phyloP scores from a whole-genome alignment of 2,113 vertebrate species.

The Osmerus mordax region DNA sequence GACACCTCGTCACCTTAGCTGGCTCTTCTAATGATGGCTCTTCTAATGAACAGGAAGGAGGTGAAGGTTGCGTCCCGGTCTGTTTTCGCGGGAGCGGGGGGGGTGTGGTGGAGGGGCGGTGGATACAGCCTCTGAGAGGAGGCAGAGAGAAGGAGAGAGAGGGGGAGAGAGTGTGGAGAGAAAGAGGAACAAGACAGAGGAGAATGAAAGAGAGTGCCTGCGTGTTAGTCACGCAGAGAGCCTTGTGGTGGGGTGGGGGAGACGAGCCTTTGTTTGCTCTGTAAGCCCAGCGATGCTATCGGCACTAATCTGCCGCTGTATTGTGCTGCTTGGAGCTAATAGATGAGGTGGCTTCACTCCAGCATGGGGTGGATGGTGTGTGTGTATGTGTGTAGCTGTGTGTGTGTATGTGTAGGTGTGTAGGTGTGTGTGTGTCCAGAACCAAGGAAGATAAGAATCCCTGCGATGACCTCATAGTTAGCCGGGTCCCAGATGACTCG shows the following conservation, averaged over 20 bases:
- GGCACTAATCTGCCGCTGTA: conserved; percentile 43
- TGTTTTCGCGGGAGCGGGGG: not conserved
- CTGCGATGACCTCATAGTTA: conserved; percentile 14
- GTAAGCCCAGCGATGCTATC: conserved; percentile 39
- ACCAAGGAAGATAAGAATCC: conserved; percentile 2
- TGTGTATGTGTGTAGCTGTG: conserved; percentile 4
- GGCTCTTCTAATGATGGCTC: no score
- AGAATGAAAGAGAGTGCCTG: not conserved
- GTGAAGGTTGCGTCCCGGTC: not conserved
- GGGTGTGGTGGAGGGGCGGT: not conserved
- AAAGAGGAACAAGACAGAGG: no score
- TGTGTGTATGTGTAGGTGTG: conserved; percentile 8
- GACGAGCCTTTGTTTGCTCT: conserved; percentile 42
- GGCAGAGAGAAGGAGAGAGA: not conserved
- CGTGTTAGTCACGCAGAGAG: conserved; percentile 31
- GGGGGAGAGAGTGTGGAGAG: not conserved
- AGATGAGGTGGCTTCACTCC: conserved; percentile 15
- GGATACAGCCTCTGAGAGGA: not conserved
- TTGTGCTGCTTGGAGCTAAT: conserved; percentile 37
- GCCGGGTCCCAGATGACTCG: not conserved
- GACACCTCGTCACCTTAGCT: no score
- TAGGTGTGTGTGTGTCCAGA: not conserved
- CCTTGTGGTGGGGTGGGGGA: conserved; percentile 22
- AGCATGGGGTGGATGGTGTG: conserved; percentile 1
- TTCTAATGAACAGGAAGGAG: no score